Evolutionary conservation across 2,888 invertebrate species (phyloP).

Genomic region (Patella pellucida): DNA sequence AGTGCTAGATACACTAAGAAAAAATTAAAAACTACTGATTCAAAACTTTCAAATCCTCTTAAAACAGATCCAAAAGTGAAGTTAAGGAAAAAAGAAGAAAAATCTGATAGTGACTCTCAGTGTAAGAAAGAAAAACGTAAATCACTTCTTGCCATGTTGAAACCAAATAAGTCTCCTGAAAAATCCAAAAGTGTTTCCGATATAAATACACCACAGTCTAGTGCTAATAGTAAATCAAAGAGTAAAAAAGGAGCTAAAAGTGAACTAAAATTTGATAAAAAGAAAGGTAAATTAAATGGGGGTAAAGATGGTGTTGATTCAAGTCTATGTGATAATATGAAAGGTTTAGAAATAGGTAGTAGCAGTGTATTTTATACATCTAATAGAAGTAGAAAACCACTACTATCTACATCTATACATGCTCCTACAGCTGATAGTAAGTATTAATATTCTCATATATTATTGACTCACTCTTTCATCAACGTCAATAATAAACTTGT

Average conservation of each 20-base stretch:
- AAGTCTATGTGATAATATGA: slow-evolving; percentile 44
- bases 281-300: slow-evolving; percentile 50
- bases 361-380: slow-evolving; percentile 46
- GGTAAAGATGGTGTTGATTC: slow-evolving; percentile 35
- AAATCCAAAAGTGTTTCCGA: slow-evolving; percentile 43
- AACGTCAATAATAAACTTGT: too few species aligned
- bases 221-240: slow-evolving; percentile 19
- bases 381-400: slow-evolving; percentile 20
- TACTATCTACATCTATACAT: slow-evolving; percentile 16
- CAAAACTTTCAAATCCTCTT: not conserved
- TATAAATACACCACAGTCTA: slow-evolving; percentile 54
- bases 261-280: slow-evolving; percentile 48
- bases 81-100: slow-evolving; percentile 47
- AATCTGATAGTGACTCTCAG: slow-evolving; percentile 55
- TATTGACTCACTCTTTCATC: slow-evolving; percentile 4
- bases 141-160: slow-evolving; percentile 54
- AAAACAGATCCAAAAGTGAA: slow-evolving; percentile 10
- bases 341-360: slow-evolving; percentile 50
- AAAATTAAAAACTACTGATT: slow-evolving; percentile 7
- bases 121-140: slow-evolving; percentile 61
- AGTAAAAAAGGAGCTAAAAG: slow-evolving; percentile 36
- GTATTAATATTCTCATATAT: too few species aligned
- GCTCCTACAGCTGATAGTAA: slow-evolving; percentile 67
- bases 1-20: slow-evolving; percentile 27
- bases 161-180: slow-evolving; percentile 57